phyloP scores from a whole-genome alignment of 2,113 vertebrate species.

The Gadus macrocephalus region DNA sequence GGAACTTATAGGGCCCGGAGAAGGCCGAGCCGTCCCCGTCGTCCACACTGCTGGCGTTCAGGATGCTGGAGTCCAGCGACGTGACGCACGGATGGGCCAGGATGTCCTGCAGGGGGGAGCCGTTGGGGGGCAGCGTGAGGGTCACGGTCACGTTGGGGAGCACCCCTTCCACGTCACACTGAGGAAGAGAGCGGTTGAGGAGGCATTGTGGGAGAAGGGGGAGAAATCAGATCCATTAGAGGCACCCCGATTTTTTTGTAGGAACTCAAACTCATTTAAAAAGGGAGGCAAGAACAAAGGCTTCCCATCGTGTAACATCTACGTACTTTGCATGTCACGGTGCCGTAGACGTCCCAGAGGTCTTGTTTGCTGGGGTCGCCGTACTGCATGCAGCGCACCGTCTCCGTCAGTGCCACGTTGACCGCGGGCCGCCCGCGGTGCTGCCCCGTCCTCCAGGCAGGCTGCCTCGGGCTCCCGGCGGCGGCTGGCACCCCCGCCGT shows the following conservation, averaged over 20 bases:
- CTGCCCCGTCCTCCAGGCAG: conserved; percentile 81
- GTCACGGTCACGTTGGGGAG: conserved; percentile 84
- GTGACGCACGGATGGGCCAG: conserved; percentile 90
- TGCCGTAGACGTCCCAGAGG: conserved; percentile 87
- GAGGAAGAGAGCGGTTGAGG: conserved; percentile 22
- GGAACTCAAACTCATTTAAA: too few relatives aligned
- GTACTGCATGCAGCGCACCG: conserved; percentile 89
- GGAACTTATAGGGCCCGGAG: conserved; percentile 90
- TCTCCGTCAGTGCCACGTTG: conserved; percentile 80
- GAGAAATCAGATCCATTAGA: too few relatives aligned
- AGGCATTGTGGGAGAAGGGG: not conserved
- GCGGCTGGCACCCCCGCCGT: conserved; percentile 24
- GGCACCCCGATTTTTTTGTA: not conserved
- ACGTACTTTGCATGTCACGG: conserved; percentile 88
- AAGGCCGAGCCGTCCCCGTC: conserved; percentile 80
- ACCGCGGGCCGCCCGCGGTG: conserved; percentile 87
- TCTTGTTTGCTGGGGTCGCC: conserved; percentile 79
- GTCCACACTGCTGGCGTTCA: conserved; percentile 82
- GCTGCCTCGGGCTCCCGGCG: conserved; percentile 78
- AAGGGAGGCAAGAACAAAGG: not conserved
- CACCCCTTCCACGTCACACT: conserved; percentile 92
- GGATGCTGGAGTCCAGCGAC: conserved; percentile 83
- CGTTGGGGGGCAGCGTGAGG: conserved; percentile 84
- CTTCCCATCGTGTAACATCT: not conserved
- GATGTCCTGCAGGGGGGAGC: conserved; percentile 88